Conservation (phyloP, 2,113 vertebrate species). For the Gracilinanus agilis region DNA sequence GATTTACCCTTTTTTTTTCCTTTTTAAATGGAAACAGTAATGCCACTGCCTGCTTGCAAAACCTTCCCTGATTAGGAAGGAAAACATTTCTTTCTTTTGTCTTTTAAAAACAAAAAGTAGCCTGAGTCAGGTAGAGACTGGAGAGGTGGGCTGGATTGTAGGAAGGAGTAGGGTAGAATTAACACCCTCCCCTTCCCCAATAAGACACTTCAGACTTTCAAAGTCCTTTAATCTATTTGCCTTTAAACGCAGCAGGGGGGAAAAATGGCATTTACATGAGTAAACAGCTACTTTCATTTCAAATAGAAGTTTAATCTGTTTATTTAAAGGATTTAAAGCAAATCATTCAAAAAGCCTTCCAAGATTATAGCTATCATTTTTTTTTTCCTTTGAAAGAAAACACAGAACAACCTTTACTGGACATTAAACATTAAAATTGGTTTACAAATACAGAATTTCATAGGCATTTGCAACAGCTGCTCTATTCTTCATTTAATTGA, state of each 20-base stretch:
- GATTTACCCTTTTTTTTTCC: background rate
- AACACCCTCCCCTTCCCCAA: conserved; percentile 34
- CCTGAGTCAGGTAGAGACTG: background rate
- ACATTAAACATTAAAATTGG: background rate
- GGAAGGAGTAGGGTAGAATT: background rate
- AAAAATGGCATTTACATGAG: conserved; percentile 84
- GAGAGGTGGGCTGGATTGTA: accelerated
- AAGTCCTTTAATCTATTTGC: conserved; percentile 82
- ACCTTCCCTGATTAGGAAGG: background rate
- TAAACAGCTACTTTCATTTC: conserved; percentile 85
- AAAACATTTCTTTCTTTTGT: background rate
- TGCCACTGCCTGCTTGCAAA: conserved; percentile 14
- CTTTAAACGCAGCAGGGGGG: conserved; percentile 40
- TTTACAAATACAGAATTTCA: background rate
- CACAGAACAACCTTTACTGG: background rate
- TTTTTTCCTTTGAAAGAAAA: conserved; percentile 75
- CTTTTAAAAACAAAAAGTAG: conserved; percentile 28
- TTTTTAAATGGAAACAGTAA: conserved; percentile 28
- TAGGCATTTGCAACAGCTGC: background rate
- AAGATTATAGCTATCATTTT: conserved; percentile 81
- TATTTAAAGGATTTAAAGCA: conserved; percentile 88
- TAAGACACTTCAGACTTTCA: conserved; percentile 13
- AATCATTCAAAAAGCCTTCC: conserved; percentile 86
- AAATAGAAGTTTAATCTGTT: conserved; percentile 90
- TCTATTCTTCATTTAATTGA: background rate